phyloP scores from a whole-genome alignment of 1,140 invertebrate genomes.

The Pogonomyrmex californicus region DNA sequence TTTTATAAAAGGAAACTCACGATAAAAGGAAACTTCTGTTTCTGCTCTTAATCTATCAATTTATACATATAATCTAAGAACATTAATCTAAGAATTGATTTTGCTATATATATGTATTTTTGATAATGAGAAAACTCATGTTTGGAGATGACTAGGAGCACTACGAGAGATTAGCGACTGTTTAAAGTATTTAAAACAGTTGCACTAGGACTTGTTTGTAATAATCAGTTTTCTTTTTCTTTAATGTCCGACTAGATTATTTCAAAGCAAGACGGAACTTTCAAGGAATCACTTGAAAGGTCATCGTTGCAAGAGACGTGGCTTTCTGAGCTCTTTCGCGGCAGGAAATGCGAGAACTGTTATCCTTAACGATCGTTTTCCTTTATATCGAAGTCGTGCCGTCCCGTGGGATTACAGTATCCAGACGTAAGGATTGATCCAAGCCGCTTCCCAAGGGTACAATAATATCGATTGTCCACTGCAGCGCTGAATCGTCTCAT shows the following conservation, averaged over 20 bases:
- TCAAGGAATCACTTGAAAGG: constrained; percentile 2
- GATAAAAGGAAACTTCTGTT: background rate
- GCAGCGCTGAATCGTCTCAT: constrained; percentile 7
- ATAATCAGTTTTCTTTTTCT: background rate
- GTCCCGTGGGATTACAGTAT: constrained; percentile 30
- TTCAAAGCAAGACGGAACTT: constrained; percentile 27
- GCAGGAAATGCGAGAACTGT: background rate
- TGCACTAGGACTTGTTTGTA: background rate
- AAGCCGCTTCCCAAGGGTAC: constrained; percentile 21
- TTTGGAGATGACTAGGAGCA: background rate
- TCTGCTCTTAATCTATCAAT: constrained; percentile 1
- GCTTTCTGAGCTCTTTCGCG: background rate
- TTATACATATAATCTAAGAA: background rate
- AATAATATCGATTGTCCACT: constrained; percentile 53
- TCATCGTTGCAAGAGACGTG: constrained; percentile 25
- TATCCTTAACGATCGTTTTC: constrained; percentile 39
- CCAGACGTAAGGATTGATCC: constrained; percentile 27
- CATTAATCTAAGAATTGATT: background rate
- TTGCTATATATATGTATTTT: background rate
- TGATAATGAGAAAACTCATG: background rate
- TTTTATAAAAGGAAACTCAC: constrained; percentile 22
- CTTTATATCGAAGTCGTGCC: constrained; percentile 36
- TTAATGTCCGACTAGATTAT: background rate
- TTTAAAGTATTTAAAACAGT: background rate
- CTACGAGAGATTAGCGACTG: background rate